Evolutionary conservation across 2,113 vertebrate genomes (phyloP).

Genomic region (Marmota flaviventris): DNA sequence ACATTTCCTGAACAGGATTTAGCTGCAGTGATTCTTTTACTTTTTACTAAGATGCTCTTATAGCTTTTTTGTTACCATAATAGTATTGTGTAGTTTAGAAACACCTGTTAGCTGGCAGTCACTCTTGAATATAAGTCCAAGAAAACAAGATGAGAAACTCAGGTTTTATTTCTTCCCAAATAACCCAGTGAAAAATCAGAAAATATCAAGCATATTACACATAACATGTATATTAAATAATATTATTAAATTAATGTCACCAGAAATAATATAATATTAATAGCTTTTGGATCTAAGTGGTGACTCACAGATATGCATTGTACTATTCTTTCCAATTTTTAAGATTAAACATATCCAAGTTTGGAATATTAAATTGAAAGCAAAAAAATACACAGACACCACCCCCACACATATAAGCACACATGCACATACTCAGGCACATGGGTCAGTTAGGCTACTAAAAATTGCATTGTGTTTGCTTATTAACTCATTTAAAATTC

Average conservation of each 20-base stretch:
- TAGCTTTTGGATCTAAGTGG: neutral
- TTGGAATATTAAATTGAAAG: neutral
- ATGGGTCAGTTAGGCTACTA: neutral
- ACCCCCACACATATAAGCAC: neutral
- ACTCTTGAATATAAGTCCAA: neutral
- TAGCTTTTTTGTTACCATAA: neutral
- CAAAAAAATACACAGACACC: neutral
- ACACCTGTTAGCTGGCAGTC: neutral
- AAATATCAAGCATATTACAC: neutral
- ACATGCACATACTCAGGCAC: neutral
- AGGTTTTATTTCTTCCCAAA: neutral
- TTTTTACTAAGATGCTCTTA: neutral
- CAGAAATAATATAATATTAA: neutral
- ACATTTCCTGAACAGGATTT: neutral
- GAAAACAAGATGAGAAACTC: neutral
- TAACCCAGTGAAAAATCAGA: neutral
- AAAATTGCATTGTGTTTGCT: neutral
- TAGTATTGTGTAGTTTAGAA: neutral
- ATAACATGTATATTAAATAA: neutral
- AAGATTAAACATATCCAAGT: neutral
- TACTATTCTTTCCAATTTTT: neutral
- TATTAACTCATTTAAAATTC: neutral
- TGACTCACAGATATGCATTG: neutral
- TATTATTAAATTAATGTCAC: neutral
- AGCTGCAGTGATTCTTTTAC: neutral